These are phyloP conservation scores for Thunnus thynnus DNA, from an alignment of 2,113 vertebrate genomes.

Conservation along the genomic window DNA sequence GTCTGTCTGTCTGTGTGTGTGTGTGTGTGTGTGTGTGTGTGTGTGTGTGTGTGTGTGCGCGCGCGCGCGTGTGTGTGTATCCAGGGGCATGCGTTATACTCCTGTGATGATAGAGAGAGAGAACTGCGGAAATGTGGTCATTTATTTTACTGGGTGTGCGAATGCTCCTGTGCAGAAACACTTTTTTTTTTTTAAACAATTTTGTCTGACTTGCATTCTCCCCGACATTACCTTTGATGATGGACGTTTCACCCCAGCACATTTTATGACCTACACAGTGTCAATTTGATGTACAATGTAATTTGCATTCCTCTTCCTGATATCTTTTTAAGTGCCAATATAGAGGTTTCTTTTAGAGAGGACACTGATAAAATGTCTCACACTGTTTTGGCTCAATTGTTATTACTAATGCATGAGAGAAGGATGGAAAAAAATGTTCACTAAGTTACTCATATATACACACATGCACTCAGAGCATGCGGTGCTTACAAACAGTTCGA, in stretches of 20 bases:
- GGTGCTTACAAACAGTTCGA: constrained; percentile 8
- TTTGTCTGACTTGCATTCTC: constrained; percentile 2
- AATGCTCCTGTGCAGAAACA: neutral
- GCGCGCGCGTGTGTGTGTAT: neutral
- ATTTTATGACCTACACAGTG: neutral
- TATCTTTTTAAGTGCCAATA: neutral
- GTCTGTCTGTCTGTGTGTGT: neutral
- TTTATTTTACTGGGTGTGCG: constrained; percentile 33
- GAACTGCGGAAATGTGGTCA: constrained; percentile 2
- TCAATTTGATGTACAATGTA: neutral
- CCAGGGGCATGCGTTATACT: neutral
- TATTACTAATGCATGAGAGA: neutral
- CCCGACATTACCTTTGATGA: constrained; percentile 4
- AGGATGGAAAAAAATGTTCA: neutral
- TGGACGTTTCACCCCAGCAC: neutral
- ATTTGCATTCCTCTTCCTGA: neutral
- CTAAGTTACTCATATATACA: neutral
- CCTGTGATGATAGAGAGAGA: constrained; percentile 1
- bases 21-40: neutral
- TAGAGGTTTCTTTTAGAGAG: neutral
- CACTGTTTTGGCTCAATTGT: neutral
- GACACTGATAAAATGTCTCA: neutral
- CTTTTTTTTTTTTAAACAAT: constrained; percentile 3
- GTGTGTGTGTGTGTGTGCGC: neutral
- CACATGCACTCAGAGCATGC: neutral